Base-by-base conservation (phyloP, 2,888 invertebrate genomes). In the Dasysyrphus albostriatus region DNA sequence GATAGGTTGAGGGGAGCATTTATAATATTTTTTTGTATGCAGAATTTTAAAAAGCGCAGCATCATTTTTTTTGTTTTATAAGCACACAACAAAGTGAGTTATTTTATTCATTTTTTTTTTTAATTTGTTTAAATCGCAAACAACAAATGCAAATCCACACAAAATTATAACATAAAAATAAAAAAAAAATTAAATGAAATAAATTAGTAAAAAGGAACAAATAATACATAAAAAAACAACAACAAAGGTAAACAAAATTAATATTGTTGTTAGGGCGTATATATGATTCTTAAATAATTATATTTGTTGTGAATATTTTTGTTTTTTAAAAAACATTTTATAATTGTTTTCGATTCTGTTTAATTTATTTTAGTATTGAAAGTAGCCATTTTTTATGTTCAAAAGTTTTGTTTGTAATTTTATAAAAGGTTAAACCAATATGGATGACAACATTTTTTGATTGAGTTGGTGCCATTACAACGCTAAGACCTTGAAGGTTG, bases 201-300 rank as follows among this genome's bases (percentile, higher is more conserved):
- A 80, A 88, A 78, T 88, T 79, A 79, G 83, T 69, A 76, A 89
- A 76, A 89, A 89, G 81, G 88, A 90, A 89, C 88, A 89, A 9
- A 89, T 87, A 89, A n/a, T n/a, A n/a, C n/a, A n/a, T 73, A 88
- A 89, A 88, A 77, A 85, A 79, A 77, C 4, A 72, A 56, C 24
- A 29, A 65, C n/a, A 47, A n/a, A 16, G 19, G 32, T 9, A 54
- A 54, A 73, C 59, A 79, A 42, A 74, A 58, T 70, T 14, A 72
- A 74, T 16, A 75, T 76, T 69, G 83, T 54, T 82, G 69, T 79
- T 82, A 85, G 65, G 44, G 70, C 47, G 14, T 56, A 42, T 24
- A 24, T n/a, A 24, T 24, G n/a, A 69, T 44, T 10, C 9, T 54
- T 37, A 37, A 49, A 19, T 24, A 29, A 29, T n/a, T 65, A 54